Evolutionary conservation across 2,113 vertebrate genomes (phyloP).

Genomic region (Tetraodon nigroviridis): DNA sequence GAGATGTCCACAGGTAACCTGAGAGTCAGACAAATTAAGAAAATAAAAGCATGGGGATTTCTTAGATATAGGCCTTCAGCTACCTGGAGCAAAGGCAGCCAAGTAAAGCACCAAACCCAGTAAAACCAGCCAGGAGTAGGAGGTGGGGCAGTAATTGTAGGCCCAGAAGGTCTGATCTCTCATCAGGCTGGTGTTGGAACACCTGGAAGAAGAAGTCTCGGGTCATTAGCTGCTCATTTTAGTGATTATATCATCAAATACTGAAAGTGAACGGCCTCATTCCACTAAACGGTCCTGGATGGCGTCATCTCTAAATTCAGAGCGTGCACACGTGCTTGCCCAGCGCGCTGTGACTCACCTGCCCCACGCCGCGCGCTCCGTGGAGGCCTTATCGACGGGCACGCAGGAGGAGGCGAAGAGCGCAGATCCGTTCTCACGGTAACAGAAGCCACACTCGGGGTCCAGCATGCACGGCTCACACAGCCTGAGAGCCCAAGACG

Average conservation of each 20-base stretch:
- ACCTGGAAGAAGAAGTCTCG: slow-evolving; percentile 68
- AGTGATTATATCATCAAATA: no score
- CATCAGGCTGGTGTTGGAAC: slow-evolving; percentile 84
- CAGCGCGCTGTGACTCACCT: slow-evolving; percentile 78
- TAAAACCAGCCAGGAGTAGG: slow-evolving; percentile 89
- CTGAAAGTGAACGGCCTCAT: no score
- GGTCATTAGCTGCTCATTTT: no score
- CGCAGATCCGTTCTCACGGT: slow-evolving; percentile 83
- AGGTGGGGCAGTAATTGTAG: slow-evolving; percentile 95
- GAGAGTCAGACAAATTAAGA: no score
- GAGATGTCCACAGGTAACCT: no score
- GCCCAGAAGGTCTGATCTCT: slow-evolving; percentile 85
- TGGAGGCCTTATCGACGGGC: slow-evolving; percentile 82
- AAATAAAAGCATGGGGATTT: no score
- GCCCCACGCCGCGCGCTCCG: slow-evolving; percentile 89
- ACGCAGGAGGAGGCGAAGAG: slow-evolving; percentile 86
- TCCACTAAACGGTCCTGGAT: not conserved
- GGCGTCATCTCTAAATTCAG: not conserved
- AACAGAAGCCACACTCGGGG: slow-evolving; percentile 93
- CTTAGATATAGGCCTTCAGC: not conserved
- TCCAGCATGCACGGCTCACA: slow-evolving; percentile 96
- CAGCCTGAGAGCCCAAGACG: slow-evolving; percentile 67
- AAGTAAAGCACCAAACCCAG: slow-evolving; percentile 90
- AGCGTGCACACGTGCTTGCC: not conserved
- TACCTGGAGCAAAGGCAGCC: slow-evolving; percentile 92